phyloP scores from a whole-genome alignment of 2,113 vertebrate species.

The Misgurnus anguillicaudatus region DNA sequence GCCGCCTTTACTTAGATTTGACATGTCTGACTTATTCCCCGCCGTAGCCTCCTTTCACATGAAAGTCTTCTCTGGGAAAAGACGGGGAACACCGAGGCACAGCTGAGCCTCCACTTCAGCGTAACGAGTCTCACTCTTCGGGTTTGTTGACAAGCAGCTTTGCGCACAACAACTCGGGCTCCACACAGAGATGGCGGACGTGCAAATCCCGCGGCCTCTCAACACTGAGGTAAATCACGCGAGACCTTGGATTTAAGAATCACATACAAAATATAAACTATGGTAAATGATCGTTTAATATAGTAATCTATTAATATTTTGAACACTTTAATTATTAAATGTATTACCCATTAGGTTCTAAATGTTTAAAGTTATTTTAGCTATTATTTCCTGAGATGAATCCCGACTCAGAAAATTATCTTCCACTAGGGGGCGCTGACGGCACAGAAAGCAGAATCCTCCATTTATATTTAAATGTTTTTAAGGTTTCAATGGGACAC shows the following conservation, averaged over 20 bases:
- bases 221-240: neutral
- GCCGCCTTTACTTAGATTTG: conserved; percentile 95
- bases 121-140: conserved; percentile 31
- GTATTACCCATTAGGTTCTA: too few species aligned
- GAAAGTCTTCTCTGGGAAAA: conserved; percentile 64
- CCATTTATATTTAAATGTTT: too few species aligned
- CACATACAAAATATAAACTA: neutral
- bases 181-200: conserved; percentile 54
- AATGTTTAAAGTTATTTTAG: too few species aligned
- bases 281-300: too few species aligned
- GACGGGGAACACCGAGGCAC: conserved; percentile 65
- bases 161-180: conserved; percentile 20
- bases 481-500: too few species aligned
- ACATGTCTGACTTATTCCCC: conserved; percentile 81
- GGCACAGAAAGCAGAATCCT: too few species aligned
- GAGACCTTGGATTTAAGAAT: neutral
- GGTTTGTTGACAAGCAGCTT: conserved; percentile 56
- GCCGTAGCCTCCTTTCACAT: conserved; percentile 74
- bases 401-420: too few species aligned
- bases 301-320: too few species aligned
- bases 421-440: too few species aligned
- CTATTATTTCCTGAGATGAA: too few species aligned
- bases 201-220: conserved; percentile 23
- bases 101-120: conserved; percentile 67
- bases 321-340: too few species aligned